These are phyloP conservation scores for Thaumatotibia leucotreta DNA, from an alignment of 1,140 invertebrate genomes.

Conservation along the genomic window DNA sequence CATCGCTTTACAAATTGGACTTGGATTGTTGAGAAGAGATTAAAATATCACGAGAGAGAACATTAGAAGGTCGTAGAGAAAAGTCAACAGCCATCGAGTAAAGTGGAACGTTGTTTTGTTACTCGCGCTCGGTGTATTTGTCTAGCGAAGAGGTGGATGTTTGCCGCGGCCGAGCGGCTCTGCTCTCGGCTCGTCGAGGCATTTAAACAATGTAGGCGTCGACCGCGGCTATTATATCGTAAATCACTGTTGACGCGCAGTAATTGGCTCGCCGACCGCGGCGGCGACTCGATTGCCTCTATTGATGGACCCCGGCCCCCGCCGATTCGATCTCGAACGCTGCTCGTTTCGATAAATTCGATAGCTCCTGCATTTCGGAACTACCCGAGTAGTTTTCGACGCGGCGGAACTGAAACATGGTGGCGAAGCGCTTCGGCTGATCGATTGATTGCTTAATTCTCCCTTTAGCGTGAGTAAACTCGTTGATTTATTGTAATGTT, in stretches of 20 bases:
- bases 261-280: constrained; percentile 59
- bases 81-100: constrained; percentile 13
- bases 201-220: constrained; percentile 69
- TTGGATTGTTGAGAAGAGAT: neutral
- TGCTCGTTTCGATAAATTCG: neutral
- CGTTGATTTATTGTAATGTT: constrained; percentile 4
- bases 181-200: constrained; percentile 33
- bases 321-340: neutral
- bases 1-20: constrained; percentile 3
- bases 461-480: neutral
- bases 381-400: neutral
- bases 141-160: constrained; percentile 4
- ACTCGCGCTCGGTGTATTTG: constrained; percentile 4
- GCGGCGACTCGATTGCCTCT: constrained; percentile 45
- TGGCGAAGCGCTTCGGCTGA: neutral
- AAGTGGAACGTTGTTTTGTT: constrained; percentile 8
- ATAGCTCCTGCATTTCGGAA: constrained; percentile 3
- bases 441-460: constrained; percentile 7
- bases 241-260: constrained; percentile 67
- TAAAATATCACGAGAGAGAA: constrained; percentile 13
- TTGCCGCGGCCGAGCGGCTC: constrained; percentile 11
- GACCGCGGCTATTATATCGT: constrained; percentile 60
- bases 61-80: constrained; percentile 13
- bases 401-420: neutral
- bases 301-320: constrained; percentile 57